Base-by-base conservation (phyloP, 2,113 vertebrate species). In the Cepphus grylle region DNA sequence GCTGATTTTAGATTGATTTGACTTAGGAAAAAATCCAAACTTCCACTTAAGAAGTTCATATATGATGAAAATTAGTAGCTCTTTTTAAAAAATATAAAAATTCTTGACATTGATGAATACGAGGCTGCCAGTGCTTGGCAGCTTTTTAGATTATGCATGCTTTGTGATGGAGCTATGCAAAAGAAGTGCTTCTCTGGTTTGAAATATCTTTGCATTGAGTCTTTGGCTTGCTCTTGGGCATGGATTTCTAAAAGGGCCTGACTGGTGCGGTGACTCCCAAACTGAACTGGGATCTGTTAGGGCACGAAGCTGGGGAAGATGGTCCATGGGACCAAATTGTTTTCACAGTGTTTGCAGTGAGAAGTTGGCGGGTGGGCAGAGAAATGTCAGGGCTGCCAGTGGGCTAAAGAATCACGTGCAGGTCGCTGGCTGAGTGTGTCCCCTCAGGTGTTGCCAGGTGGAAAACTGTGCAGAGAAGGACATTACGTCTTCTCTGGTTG, bases 361-460 rank as follows among this genome's bases (percentile, higher is more conserved):
- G 5, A 17, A 34, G 47, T 27, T 78, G 59, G 8, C 25, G n/a
- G 20, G 16, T 19, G 43, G 52, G 53, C 61, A 63, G 56, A n/a
- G 77, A 19, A 45, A 20, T 52, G 38, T 55, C 32, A 52, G 32
- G 38, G 43, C 14, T 84, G 59, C 11, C 34, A 9, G 32, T 8
- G 30, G 53, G 9, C 19, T 93, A 2, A 43, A 56, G 61, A 40
- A 11, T 40, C 9, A 8, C 1, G 2, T 6, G 5, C 5, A 30
- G 0, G 2, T 70, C 0, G 0, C 29, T 0, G 12, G 6, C 56
- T 34, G 32, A 69, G 45, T 2, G 3, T 3, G 0, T 42, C 34
- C 21, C 26, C 16, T 83, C n/a, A 17, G 52, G 56, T 71, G 84
- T 76, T 71, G 42, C 52, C 5, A 26, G 67, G 69, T 29, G 12